A percentile compares a stretch with the other conserved stretches of the same genome.
Evolutionary conservation across 2,797 vertebrate genomes (phyloP).

Genomic region (Cyprinella venusta): DNA sequence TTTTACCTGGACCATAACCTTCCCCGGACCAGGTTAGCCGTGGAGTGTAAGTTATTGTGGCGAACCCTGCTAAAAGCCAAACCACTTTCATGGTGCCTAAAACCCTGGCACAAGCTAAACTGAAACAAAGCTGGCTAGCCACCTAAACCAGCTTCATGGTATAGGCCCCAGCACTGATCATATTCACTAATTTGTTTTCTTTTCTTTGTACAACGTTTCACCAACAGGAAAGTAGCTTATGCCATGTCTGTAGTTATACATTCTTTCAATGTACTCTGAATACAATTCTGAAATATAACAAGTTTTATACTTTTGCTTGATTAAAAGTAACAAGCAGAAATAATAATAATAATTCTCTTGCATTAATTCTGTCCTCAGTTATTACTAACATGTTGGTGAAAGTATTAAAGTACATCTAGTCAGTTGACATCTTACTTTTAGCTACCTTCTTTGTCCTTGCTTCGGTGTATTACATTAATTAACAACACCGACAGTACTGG

Average conservation of each 20-base stretch:
- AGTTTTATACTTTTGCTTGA: background rate
- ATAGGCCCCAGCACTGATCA: too few relatives aligned
- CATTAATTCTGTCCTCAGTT: background rate
- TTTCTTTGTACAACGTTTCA: background rate
- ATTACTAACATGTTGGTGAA: background rate
- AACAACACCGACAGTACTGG: too few relatives aligned
- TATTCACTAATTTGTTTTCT: background rate
- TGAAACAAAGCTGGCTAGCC: too few relatives aligned
- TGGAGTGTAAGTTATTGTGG: too few relatives aligned
- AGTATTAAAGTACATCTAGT: background rate
- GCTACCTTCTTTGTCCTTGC: background rate
- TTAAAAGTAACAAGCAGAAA: background rate
- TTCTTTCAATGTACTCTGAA: background rate
- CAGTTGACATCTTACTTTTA: background rate
- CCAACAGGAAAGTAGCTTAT: background rate
- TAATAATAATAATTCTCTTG: background rate
- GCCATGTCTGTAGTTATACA: too few relatives aligned
- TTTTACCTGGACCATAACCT: too few relatives aligned
- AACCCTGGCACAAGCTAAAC: too few relatives aligned
- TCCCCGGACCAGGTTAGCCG: too few relatives aligned
- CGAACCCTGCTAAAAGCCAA: too few relatives aligned
- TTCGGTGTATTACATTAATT: background rate
- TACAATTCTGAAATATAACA: background rate
- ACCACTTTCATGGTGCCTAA: too few relatives aligned
- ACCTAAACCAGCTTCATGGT: too few relatives aligned